phyloP scores from a whole-genome alignment of 2,113 vertebrate species.

The Ramphastos sulfuratus region DNA sequence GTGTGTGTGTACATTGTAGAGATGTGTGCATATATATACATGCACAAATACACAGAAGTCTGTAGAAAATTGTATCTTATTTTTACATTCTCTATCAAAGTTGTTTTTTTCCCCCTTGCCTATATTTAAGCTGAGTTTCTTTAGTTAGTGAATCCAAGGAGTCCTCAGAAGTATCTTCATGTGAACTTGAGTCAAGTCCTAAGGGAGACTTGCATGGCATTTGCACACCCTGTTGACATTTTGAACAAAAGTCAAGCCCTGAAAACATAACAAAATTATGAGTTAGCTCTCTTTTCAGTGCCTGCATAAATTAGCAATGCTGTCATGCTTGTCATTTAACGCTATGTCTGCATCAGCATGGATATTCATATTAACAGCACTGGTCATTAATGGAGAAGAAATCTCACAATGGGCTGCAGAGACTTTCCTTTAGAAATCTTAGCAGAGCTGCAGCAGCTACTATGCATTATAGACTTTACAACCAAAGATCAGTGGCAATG shows the following conservation, averaged over 20 bases:
- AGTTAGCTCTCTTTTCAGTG: constrained; percentile 25
- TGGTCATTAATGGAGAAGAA: background rate
- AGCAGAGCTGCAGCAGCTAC: background rate
- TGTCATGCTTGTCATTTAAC: constrained; percentile 48
- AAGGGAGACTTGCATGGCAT: constrained; percentile 28
- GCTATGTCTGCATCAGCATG: background rate
- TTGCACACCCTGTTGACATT: constrained; percentile 66
- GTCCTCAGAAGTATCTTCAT: constrained; percentile 24
- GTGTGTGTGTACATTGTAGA: background rate
- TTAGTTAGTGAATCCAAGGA: background rate
- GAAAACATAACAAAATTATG: constrained; percentile 58
- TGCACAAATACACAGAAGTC: background rate
- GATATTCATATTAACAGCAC: constrained; percentile 21
- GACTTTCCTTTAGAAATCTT: background rate
- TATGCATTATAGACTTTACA: background rate
- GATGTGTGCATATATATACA: background rate
- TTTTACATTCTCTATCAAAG: background rate
- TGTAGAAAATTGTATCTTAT: background rate
- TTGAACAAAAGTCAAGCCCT: constrained; percentile 65
- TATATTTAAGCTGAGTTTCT: background rate
- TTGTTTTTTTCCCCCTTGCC: background rate
- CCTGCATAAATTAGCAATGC: constrained; percentile 52
- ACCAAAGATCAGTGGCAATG: background rate
- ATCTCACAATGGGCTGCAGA: background rate
- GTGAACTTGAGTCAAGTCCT: constrained; percentile 49